These are phyloP conservation scores for Archocentrus centrarchus DNA, from an alignment of 2,113 vertebrate genomes.

Conservation along the genomic window DNA sequence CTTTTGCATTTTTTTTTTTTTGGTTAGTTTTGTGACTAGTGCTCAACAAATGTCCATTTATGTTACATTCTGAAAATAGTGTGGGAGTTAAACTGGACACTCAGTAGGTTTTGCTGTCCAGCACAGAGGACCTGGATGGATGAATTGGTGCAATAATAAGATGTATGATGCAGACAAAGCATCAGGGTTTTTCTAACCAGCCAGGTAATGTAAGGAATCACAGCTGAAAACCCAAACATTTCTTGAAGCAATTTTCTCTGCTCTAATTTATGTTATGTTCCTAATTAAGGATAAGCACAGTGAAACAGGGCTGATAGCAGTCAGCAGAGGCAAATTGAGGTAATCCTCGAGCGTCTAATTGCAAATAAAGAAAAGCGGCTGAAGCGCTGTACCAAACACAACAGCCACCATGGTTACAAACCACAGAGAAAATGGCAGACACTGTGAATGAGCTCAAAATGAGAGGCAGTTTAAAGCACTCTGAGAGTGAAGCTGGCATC, in stretches of 20 bases:
- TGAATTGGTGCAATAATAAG: not conserved
- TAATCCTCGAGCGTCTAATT: conserved; percentile 53
- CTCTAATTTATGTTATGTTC: conserved; percentile 38
- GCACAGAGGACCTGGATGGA: not conserved
- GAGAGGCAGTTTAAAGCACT: conserved; percentile 13
- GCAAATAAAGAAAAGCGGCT: conserved; percentile 51
- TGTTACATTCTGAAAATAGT: not conserved
- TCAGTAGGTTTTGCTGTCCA: not conserved
- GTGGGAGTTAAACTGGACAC: not conserved
- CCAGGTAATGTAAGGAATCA: not conserved
- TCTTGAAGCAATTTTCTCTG: conserved; percentile 13
- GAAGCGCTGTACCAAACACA: conserved; percentile 45
- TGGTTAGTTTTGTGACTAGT: not conserved
- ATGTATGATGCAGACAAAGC: not conserved
- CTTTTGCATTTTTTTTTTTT: not conserved
- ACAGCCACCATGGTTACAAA: conserved; percentile 58
- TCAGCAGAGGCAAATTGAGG: conserved; percentile 33
- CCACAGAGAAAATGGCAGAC: conserved; percentile 48
- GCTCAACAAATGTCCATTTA: not conserved
- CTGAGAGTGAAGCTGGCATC: conserved; percentile 34
- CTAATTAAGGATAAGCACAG: conserved; percentile 27
- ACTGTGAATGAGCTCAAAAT: conserved; percentile 37
- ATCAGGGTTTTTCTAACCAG: not conserved
- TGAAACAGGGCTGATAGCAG: conserved; percentile 21
- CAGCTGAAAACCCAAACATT: not conserved